Evolutionary conservation across 2,797 vertebrate genomes (phyloP), one percentile per base, ranked within the genome.

Genomic region (Sparus aurata): DNA sequence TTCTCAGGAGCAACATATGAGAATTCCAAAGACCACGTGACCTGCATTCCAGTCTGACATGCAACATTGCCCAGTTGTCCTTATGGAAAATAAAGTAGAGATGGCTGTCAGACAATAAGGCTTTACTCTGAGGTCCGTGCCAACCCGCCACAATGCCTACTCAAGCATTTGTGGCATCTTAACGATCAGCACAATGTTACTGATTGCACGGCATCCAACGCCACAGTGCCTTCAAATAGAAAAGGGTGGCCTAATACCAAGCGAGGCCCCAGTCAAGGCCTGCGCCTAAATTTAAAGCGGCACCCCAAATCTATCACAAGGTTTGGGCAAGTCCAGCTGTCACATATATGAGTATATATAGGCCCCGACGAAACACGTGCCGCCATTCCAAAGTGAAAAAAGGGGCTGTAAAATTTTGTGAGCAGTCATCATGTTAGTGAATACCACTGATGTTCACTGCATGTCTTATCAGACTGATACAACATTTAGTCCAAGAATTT

Each of bases 271-370:
- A 66, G 73, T 87, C 81, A 85, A 93, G 77, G 81, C 70, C 85
- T 86, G 43, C 82, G 74, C 72, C 92, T 91, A 92, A 92, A 94
- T 92, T 89, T 92, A 93, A 93, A 90, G 68, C 50, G 11, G 75
- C 75, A 89, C 58, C 75, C 71, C 69, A 82, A 85, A 85, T 85
- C 79, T 79, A 79, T 82, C 69, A 66, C 47, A 77, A 68, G 75
- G 76, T 89, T 87, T 82, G 81, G 79, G 60, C 63, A 80, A 76
- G 83, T 76, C 91, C 91, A 94, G 85, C 85, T 96, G 87, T 94
- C 87, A 59, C 77, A 81, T 83, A 70, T 83, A 60, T 23, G 60
- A 73, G 90, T 95, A 95, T 94, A 94, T 93, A 93, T 94, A 95
- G 91, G 75, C 63, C 67, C 79, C 63, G 68, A 58, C 45, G 27